Evolutionary conservation across 1,140 invertebrate genomes (phyloP), one percentile per base, ranked within the genome.

Genomic region (Drosophila malerkotliana): DNA sequence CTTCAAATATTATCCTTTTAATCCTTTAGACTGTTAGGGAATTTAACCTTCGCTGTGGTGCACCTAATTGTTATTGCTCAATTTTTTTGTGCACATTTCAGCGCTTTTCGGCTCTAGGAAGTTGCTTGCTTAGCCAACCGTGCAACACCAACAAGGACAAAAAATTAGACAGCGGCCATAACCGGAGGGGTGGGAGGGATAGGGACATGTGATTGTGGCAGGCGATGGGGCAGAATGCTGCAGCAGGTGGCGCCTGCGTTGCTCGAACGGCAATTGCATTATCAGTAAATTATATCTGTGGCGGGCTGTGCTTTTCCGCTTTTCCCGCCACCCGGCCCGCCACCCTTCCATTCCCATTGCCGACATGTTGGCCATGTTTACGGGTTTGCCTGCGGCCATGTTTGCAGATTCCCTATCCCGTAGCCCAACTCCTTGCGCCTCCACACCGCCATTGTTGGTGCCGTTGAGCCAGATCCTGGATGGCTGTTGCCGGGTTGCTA

Each of bases 241-340:
- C 73, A 76, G 55, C 55, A 75, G 77, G 47, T 79, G 71, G 49
- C 52, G 55, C 28, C 37, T 62, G 71, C 60, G 63, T 59, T 71
- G 58, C 56, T 67, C 64, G 52, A 85, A 73, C 72, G 56, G 58
- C 76, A 79, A 80, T 80, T 76, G 78, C 53, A 72, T 82, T 72
- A 87, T 78, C 83, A 82, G 83, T 82, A 85, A 88, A 85, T 85
- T 87, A 82, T 85, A 85, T 85, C 83, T 87, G 78, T 60, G 73
- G 73, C 71, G 63, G 64, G 45, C 45, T 55, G 63, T 48, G 68
- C 47, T 28, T 5, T 15, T 39, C 8, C 41, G 41, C 6, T 14
- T 44, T 44, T 4, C 26, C 4, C 26, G 6, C 26, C 26, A 1
- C 26, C 15, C 41, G 0, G 0, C 14, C 10, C 41, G 14, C 1